phyloP scores from a whole-genome alignment of 1,140 invertebrate species.

The Drosophila kikkawai region DNA sequence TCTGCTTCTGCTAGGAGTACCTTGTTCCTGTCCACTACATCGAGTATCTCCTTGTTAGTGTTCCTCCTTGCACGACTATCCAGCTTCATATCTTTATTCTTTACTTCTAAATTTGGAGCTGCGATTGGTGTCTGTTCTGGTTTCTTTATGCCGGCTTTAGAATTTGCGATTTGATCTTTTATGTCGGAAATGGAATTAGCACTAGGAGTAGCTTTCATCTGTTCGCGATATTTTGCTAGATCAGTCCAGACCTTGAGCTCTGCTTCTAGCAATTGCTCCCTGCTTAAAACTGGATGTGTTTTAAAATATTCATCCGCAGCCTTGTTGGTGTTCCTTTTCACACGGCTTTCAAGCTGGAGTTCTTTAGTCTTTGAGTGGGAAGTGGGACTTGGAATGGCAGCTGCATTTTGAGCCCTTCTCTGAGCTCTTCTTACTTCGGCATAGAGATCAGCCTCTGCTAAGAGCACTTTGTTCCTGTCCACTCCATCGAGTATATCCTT shows the following conservation, averaged over 20 bases:
- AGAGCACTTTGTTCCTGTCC: neutral
- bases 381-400: neutral
- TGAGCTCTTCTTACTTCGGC: neutral
- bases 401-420: neutral
- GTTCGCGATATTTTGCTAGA: neutral
- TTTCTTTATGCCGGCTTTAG: neutral
- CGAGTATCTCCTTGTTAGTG: neutral
- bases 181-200: neutral
- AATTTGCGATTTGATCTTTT: neutral
- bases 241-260: neutral
- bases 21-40: neutral
- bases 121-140: neutral
- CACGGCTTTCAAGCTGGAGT: neutral
- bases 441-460: conserved; percentile 1
- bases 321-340: neutral
- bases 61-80: neutral
- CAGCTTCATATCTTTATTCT: neutral
- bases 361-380: neutral
- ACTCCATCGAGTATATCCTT: neutral
- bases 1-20: neutral
- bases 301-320: neutral
- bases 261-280: neutral
- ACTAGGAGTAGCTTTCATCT: neutral
- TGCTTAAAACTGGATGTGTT: neutral
- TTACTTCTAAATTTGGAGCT: neutral